A percentile compares a stretch with the other conserved stretches of the same genome.
phyloP scores from a whole-genome alignment of 2,797 vertebrate genomes.

The Arnoldichthys spilopterus region DNA sequence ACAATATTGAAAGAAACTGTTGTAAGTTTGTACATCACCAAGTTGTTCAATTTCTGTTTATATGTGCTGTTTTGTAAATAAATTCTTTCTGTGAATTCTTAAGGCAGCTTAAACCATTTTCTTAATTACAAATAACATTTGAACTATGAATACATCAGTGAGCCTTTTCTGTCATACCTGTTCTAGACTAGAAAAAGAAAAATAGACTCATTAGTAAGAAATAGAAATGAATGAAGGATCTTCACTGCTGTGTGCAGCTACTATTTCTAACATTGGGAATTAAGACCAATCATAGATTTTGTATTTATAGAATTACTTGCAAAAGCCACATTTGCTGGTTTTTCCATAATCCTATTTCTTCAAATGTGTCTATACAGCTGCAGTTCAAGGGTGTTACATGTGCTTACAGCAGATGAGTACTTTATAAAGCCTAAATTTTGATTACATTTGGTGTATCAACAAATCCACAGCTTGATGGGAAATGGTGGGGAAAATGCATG shows the following conservation, averaged over 20 bases:
- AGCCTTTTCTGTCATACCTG: background rate
- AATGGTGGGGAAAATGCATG: no score
- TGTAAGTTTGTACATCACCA: constrained; percentile 7
- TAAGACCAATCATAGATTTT: background rate
- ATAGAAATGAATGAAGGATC: no score
- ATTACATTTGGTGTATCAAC: background rate
- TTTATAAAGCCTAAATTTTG: no score
- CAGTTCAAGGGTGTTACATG: background rate
- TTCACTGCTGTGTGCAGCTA: background rate
- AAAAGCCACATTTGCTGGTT: background rate
- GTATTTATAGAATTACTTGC: background rate
- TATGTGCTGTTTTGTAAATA: constrained; percentile 45
- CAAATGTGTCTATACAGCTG: no score
- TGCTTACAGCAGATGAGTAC: background rate
- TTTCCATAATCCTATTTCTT: no score
- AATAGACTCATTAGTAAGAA: background rate
- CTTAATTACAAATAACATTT: no score
- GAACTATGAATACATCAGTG: background rate
- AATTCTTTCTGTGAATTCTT: constrained; percentile 1
- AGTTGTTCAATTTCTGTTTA: constrained; percentile 23
- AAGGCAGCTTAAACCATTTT: no score
- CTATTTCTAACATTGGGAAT: background rate
- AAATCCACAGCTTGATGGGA: no score
- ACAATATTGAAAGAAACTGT: background rate
- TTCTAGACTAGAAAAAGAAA: background rate